Percentiles rank a stretch among this genome's conserved stretches.
phyloP scores from a whole-genome alignment of 1,140 invertebrate species.

The Meteorus sp. region DNA sequence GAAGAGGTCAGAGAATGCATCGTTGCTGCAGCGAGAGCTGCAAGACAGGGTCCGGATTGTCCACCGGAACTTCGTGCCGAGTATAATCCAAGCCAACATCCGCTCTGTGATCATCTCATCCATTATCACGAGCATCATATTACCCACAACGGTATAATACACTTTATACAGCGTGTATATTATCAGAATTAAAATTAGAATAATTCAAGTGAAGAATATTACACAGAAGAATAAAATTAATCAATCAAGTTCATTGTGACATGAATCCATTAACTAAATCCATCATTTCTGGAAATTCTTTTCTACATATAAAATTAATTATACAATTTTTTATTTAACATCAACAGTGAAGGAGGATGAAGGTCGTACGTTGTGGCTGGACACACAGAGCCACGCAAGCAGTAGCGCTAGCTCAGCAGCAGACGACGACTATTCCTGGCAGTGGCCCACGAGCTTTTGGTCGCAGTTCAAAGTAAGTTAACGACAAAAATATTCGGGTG shows the following conservation, averaged over 20 bases:
- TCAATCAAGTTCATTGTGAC: no score
- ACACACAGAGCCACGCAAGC: constrained; percentile 73
- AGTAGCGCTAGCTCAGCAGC: constrained; percentile 62
- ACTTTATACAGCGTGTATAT: neutral
- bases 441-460: constrained; percentile 81
- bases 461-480: constrained; percentile 74
- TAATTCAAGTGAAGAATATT: no score
- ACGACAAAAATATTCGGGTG: constrained; percentile 8
- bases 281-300: no score
- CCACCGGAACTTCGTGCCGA: constrained; percentile 61
- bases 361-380: constrained; percentile 72
- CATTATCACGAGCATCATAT: constrained; percentile 59
- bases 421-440: constrained; percentile 64
- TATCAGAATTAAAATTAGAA: no score
- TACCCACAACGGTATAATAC: constrained; percentile 49
- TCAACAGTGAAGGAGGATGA: constrained; percentile 66
- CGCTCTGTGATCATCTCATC: constrained; percentile 56
- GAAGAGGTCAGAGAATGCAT: constrained; percentile 71
- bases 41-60: constrained; percentile 64
- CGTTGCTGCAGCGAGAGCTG: constrained; percentile 66
- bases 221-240: no score
- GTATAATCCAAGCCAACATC: constrained; percentile 55
- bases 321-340: no score
- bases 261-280: no score
- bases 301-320: neutral